Evolutionary conservation across 2,113 vertebrate species (phyloP).

Genomic region (Paratilapia polleni): DNA sequence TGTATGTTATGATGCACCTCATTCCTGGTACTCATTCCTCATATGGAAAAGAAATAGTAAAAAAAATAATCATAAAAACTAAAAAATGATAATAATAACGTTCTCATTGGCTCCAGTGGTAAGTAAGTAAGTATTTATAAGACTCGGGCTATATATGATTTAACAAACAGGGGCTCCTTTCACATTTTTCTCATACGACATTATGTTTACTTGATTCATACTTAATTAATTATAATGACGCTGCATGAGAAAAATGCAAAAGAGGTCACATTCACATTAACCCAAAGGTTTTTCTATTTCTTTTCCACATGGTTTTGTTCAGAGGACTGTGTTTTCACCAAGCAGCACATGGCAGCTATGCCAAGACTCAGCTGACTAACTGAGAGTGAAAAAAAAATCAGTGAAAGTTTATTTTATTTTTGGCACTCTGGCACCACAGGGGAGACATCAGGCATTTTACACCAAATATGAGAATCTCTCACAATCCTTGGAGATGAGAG

Average conservation of each 20-base stretch:
- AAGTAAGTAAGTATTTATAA: not conserved
- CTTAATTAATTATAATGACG: not conserved
- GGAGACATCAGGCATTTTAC: slow-evolving; percentile 10
- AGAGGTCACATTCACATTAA: slow-evolving; percentile 7
- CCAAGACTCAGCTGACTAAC: slow-evolving; percentile 4
- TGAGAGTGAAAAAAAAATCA: slow-evolving; percentile 15
- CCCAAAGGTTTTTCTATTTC: not conserved
- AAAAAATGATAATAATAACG: not conserved
- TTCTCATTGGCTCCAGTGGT: not conserved
- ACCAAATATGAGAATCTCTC: not conserved
- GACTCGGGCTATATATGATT: not conserved
- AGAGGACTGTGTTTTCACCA: not conserved
- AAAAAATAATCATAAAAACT: not conserved
- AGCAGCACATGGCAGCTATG: not conserved
- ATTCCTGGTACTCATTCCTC: not conserved
- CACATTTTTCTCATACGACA: not conserved
- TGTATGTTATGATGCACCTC: not conserved
- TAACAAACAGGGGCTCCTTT: not conserved
- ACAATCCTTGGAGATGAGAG: not conserved
- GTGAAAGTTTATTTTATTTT: not conserved
- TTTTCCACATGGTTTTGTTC: not conserved
- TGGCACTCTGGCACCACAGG: slow-evolving; percentile 9
- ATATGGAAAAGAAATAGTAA: not conserved
- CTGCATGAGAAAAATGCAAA: slow-evolving; percentile 1
- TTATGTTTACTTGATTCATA: slow-evolving; percentile 9